Percentiles rank a stretch among this genome's conserved stretches.
Conservation (phyloP, 2,888 invertebrate species). For the Eupsilia transversa region DNA sequence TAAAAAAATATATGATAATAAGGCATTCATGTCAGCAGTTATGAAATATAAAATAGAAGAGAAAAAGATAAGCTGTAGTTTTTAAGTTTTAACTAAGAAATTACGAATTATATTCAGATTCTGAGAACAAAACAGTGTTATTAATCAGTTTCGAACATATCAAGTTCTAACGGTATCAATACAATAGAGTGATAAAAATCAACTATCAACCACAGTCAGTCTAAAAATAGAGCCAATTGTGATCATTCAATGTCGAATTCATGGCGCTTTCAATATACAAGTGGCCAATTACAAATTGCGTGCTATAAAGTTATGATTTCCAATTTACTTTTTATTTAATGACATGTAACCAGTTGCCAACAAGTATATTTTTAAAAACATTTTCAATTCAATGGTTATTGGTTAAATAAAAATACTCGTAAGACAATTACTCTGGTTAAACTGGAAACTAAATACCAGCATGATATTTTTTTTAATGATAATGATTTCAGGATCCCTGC, state of each 20-base stretch:
- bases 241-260: constrained; percentile 65
- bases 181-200: constrained; percentile 65
- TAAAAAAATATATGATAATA: too few species aligned
- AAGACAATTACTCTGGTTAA: not conserved
- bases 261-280: constrained; percentile 58
- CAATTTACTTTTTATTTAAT: constrained; percentile 22
- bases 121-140: not conserved
- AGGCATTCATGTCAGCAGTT: too few species aligned
- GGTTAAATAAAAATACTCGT: not conserved
- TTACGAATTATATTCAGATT: constrained; percentile 2
- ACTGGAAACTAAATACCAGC: not conserved
- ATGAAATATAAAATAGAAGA: too few species aligned
- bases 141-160: constrained; percentile 31
- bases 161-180: constrained; percentile 52
- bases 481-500: not conserved
- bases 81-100: constrained; percentile 1
- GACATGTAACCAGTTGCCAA: not conserved
- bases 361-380: not conserved
- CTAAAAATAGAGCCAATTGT: constrained; percentile 65
- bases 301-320: constrained; percentile 36
- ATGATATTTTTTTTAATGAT: too few species aligned
- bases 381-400: not conserved
- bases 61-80: not conserved
- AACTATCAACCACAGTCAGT: constrained; percentile 39
- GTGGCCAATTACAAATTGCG: constrained; percentile 46